phyloP scores from a whole-genome alignment of 2,888 invertebrate species.

The Tribolium freemani region DNA sequence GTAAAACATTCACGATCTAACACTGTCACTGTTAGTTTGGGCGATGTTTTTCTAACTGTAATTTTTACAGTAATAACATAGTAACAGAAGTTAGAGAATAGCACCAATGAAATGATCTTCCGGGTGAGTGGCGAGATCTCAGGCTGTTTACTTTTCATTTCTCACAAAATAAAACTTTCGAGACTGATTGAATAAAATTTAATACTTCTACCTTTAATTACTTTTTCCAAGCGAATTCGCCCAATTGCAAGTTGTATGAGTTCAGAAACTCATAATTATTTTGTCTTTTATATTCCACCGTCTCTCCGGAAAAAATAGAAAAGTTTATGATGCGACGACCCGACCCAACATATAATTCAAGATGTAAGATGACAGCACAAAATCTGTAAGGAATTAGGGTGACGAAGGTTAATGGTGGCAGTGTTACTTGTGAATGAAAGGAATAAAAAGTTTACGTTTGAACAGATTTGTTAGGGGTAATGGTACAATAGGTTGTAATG shows the following conservation, averaged over 20 bases:
- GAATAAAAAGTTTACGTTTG: constrained; percentile 12
- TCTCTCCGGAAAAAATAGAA: neutral
- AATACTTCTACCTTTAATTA: too few relatives aligned
- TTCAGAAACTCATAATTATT: neutral
- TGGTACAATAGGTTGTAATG: neutral
- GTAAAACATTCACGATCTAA: too few relatives aligned
- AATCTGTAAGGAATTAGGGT: constrained; percentile 23
- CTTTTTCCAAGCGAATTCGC: too few relatives aligned
- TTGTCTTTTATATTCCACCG: neutral
- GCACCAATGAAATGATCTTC: too few relatives aligned
- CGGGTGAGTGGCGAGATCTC: too few relatives aligned
- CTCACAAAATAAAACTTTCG: too few relatives aligned
- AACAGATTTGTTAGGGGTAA: neutral
- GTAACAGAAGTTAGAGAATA: too few relatives aligned
- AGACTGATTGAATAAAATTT: too few relatives aligned
- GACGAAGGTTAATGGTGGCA: constrained; percentile 12
- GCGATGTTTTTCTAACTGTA: too few relatives aligned
- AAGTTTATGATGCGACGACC: constrained; percentile 7
- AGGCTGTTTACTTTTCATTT: too few relatives aligned
- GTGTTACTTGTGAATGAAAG: constrained; percentile 9
- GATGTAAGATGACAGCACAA: constrained; percentile 3
- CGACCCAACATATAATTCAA: neutral
- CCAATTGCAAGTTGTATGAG: neutral
- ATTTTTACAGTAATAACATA: too few relatives aligned
- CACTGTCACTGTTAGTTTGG: too few relatives aligned